Base-by-base conservation (phyloP, 2,888 invertebrate genomes). In the Cheiracanthium punctorium region DNA sequence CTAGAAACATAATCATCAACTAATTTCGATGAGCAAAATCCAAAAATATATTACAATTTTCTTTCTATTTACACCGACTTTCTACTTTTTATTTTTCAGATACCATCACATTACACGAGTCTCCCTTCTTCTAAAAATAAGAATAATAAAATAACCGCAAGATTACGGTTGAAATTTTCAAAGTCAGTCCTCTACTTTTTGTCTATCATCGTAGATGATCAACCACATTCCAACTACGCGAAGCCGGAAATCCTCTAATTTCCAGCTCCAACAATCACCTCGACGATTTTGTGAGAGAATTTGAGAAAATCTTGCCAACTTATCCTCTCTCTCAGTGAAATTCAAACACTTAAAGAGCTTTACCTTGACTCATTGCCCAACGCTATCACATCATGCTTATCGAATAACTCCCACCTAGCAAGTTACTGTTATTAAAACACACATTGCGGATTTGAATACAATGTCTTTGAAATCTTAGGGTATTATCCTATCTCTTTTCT, bases 221-320 rank as follows among this genome's bases (percentile, higher is more conserved):
- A 58, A 24, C 24, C 58, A 24, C 12, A 24, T 58, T 48, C 14
- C 2, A 17, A 48, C 17, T 12, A 17, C n/a, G 5, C 1, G 24
- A 58, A 58, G 58, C 58, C 58, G 58, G 58, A 58, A 58, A 58
- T 58, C 58, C 58, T 58, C 4, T 58, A 58, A 58, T 58, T 58
- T 58, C 12, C 24, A 1, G n/a, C n/a, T n/a, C n/a, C n/a, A n/a
- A n/a, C n/a, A n/a, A n/a, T n/a, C n/a, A n/a, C n/a, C n/a, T n/a
- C n/a, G 37, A 10, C 37, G 10, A 10, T 37, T 37, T 4, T 2
- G 58, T 8, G 58, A 20, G 58, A 17, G 10, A 48, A 48, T 48
- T 17, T 48, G 17, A 17, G 43, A 48, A 37, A 17, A 48, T 17
- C 17, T 48, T 58, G 2, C 20, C 4, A 58, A 5, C 24, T 5